phyloP scores from a whole-genome alignment of 2,113 vertebrate species.

The Grammomys dolichurus region DNA sequence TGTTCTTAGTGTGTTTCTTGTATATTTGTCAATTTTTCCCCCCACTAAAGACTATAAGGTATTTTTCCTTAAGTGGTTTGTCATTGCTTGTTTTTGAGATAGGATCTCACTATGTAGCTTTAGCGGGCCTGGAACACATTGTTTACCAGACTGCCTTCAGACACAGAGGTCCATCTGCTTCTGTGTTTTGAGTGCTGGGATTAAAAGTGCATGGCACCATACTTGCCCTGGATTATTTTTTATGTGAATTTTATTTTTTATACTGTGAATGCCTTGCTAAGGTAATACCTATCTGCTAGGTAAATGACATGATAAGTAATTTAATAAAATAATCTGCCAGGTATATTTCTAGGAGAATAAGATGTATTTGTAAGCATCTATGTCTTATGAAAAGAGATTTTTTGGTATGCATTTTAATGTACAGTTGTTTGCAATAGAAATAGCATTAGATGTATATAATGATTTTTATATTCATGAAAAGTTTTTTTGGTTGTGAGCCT shows the following conservation, averaged over 20 bases:
- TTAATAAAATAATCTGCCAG: conserved; percentile 34
- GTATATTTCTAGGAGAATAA: conserved; percentile 5
- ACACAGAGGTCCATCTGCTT: neutral
- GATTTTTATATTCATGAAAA: neutral
- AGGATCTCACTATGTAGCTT: neutral
- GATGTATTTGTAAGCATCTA: neutral
- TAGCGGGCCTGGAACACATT: neutral
- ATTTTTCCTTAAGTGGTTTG: conserved; percentile 28
- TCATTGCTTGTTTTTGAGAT: neutral
- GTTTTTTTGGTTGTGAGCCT: too few species aligned
- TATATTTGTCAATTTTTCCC: neutral
- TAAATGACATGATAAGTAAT: neutral
- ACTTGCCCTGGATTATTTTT: neutral
- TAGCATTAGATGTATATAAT: neutral
- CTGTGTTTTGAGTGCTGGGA: neutral
- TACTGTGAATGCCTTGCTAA: neutral
- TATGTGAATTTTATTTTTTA: neutral
- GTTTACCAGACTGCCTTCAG: neutral
- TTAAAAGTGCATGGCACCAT: neutral
- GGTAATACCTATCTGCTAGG: conserved; percentile 17
- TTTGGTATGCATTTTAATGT: neutral
- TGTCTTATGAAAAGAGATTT: conserved; percentile 19
- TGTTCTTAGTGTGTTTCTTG: conserved; percentile 27
- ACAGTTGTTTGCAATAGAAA: neutral
- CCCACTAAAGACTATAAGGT: neutral